Evolutionary conservation across 92 coral and sea anemone species (phyloP).

Genomic region (Paragorgia papillata): DNA sequence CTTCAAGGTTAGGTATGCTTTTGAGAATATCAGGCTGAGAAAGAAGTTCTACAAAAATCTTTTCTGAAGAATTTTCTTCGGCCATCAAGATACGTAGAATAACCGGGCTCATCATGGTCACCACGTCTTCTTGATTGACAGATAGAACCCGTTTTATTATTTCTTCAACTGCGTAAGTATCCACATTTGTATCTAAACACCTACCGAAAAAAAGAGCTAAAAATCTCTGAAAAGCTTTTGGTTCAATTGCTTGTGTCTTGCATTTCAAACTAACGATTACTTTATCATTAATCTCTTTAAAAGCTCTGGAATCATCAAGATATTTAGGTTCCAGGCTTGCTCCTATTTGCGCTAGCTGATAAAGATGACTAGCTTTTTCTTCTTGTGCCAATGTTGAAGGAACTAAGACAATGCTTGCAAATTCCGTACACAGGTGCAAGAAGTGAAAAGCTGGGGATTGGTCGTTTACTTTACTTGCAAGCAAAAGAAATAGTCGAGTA

Average conservation of each 20-base stretch:
- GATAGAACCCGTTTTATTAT: conserved; percentile 70
- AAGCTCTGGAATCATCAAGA: conserved; percentile 64
- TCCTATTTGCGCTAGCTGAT: conserved; percentile 74
- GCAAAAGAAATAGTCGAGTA: conserved; percentile 61
- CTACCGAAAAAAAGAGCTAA: conserved; percentile 71
- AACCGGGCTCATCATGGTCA: conserved; percentile 72
- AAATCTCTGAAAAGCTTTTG: conserved; percentile 62
- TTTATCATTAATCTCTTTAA: conserved; percentile 52
- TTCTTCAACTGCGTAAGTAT: conserved; percentile 61
- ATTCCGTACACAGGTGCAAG: conserved; percentile 82
- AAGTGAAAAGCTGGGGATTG: conserved; percentile 66
- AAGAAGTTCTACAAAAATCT: conserved; percentile 63
- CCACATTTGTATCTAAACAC: conserved; percentile 90
- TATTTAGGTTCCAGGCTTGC: conserved; percentile 49
- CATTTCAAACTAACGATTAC: conserved; percentile 38
- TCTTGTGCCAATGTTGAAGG: conserved; percentile 51
- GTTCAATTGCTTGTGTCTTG: conserved; percentile 39
- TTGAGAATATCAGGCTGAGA: conserved; percentile 66
- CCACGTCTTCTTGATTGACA: conserved; percentile 49
- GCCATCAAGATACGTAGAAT: conserved; percentile 69
- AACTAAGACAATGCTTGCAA: conserved; percentile 58
- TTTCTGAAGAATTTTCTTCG: conserved; percentile 61
- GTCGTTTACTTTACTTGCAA: conserved; percentile 61
- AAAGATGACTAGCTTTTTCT: conserved; percentile 62
- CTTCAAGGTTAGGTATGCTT: conserved; percentile 58